Conservation (phyloP, 2,113 vertebrate genomes). For the Cebus imitator region DNA sequence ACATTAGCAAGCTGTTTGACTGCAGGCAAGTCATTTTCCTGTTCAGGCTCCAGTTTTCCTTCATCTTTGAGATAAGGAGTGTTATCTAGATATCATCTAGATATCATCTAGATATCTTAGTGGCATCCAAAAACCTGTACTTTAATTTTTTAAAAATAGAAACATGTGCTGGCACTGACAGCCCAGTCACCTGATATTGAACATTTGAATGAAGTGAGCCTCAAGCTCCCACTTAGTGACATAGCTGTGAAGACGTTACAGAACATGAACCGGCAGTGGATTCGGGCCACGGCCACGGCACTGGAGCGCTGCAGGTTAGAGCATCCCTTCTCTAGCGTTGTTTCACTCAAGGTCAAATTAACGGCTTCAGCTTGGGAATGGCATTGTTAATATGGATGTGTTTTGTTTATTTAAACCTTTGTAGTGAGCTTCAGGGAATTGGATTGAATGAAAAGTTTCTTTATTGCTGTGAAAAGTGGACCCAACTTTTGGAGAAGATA, state of each 20-base stretch:
- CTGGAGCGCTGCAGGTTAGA: constrained; percentile 91
- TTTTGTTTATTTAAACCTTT: constrained; percentile 52
- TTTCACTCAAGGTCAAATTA: neutral
- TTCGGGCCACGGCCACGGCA: constrained; percentile 81
- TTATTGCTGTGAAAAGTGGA: constrained; percentile 91
- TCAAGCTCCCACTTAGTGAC: constrained; percentile 86
- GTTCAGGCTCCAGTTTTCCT: neutral
- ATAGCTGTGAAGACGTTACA: constrained; percentile 85
- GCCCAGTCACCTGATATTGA: constrained; percentile 88
- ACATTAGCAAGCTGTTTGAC: neutral
- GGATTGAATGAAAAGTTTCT: constrained; percentile 87
- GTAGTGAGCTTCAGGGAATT: constrained; percentile 88
- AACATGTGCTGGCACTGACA: constrained; percentile 84
- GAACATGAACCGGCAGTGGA: constrained; percentile 88
- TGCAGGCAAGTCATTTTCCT: neutral
- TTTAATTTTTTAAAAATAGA: constrained; percentile 78
- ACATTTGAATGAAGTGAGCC: constrained; percentile 90
- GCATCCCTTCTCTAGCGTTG: neutral
- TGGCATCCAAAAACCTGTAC: neutral
- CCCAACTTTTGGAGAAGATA: constrained; percentile 90
- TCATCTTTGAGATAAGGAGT: neutral
- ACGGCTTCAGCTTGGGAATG: rapidly evolving
- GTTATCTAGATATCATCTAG: neutral
- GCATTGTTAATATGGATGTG: neutral
- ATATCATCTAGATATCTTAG: neutral